These are phyloP conservation scores for Heliconius cydno DNA, from an alignment of 2,888 invertebrate genomes.

Conservation along the genomic window DNA sequence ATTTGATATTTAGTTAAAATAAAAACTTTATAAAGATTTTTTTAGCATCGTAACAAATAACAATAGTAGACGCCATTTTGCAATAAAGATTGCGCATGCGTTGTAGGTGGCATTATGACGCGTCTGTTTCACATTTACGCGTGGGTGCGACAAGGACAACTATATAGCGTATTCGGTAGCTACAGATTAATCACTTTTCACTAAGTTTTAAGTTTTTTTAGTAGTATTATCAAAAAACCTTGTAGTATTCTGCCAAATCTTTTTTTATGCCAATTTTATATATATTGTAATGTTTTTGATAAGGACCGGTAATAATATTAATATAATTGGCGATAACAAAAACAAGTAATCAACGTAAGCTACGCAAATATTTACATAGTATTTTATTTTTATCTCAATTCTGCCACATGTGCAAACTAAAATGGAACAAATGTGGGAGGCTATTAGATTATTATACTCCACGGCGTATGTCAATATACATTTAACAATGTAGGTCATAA, in stretches of 20 bases:
- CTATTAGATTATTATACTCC: slow-evolving; percentile 41
- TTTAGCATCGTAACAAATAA: slow-evolving; percentile 27
- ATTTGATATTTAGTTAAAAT: not conserved
- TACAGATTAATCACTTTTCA: slow-evolving; percentile 44
- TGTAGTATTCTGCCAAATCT: slow-evolving; percentile 3
- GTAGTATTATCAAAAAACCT: not conserved
- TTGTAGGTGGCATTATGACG: slow-evolving; percentile 42
- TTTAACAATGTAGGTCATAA: slow-evolving; percentile 44
- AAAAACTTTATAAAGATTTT: not conserved
- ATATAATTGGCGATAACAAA: not conserved
- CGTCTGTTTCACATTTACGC: slow-evolving; percentile 29
- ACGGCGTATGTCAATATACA: slow-evolving; percentile 68
- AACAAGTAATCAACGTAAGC: slow-evolving; percentile 23
- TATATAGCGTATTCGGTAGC: slow-evolving; percentile 49
- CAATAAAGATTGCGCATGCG: slow-evolving; percentile 47
- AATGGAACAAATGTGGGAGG: slow-evolving; percentile 79
- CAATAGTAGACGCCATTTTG: slow-evolving; percentile 62
- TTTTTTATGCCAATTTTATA: not conserved
- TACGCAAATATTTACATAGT: slow-evolving; percentile 50
- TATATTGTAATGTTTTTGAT: not conserved
- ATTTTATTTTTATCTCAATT: slow-evolving; percentile 46
- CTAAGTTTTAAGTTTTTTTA: slow-evolving; percentile 34
- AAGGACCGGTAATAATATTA: not conserved
- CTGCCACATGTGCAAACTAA: slow-evolving; percentile 69
- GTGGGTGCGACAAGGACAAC: slow-evolving; percentile 62